Evolutionary conservation across 2,113 vertebrate species (phyloP), one percentile per base, ranked within the genome.

Genomic region (Datnioides undecimradiatus): DNA sequence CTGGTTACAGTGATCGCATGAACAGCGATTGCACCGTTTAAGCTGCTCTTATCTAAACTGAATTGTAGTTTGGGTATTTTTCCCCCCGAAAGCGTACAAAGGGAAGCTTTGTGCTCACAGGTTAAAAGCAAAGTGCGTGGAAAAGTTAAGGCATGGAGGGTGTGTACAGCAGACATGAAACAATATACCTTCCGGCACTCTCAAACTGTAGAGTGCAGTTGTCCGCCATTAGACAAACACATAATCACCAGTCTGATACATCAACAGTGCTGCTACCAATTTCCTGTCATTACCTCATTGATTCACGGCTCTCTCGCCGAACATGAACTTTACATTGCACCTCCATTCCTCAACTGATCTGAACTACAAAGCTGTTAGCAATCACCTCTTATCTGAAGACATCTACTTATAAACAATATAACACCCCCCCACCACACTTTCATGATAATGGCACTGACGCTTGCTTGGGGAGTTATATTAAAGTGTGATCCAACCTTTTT

Each of bases 241-340:
- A 34, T 55, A 65, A 74, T 73, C 43, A 60, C 43, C 11, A 3
- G 6, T 40, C 25, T 67, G 64, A 23, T 49, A 33, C 14, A 52
- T 64, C 17, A 68, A 25, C 21, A 45, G 19, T 31, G 34, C 74
- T 34, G 33, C 45, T 41, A 23, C 38, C 45, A 59, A 38, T 74
- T 73, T 63, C 40, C 48, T 63, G 40, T 45, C 70, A 77, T 81
- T 43, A 60, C 31, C 19, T 66, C 46, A 81, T 59, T 68, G 60
- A 76, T 85, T 54, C 11, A 17, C 2, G 2, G 29, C 77, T 78
- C 59, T 67, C 23, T 2, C 31, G 12, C 34, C 31, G 10, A 76
- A 73, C n/a, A 36, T 25, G 6, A 62, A 59, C 55, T 54, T 41
- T 8, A 80, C 48, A 76, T 67, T 87, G 31, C 13, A 58, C 27